Evolutionary conservation across 2,797 vertebrate species (phyloP).

Genomic region (Poecilia wingei): DNA sequence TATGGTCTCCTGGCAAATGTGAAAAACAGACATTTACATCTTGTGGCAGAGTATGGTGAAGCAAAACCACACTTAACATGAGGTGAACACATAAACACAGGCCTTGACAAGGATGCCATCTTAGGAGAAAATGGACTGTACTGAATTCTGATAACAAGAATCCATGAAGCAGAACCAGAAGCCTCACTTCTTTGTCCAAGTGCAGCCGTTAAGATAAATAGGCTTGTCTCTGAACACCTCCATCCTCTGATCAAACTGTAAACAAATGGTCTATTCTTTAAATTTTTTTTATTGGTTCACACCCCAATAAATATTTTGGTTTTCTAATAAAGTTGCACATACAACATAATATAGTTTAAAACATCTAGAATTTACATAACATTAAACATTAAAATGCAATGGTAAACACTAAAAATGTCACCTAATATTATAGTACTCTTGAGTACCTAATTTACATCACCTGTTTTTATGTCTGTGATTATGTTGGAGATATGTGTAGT

Average conservation of each 20-base stretch:
- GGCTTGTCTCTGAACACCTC: background rate
- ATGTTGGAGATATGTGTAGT: background rate
- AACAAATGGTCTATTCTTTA: background rate
- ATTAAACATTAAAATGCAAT: background rate
- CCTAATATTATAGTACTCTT: background rate
- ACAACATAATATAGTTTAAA: background rate
- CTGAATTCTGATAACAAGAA: background rate
- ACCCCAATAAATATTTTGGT: background rate
- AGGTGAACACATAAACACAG: background rate
- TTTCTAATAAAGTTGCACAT: background rate
- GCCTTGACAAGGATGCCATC: background rate
- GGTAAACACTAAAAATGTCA: background rate
- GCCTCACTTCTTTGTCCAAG: background rate
- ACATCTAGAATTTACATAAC: background rate
- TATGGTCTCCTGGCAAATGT: background rate
- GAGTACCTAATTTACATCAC: background rate
- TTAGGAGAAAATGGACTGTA: background rate
- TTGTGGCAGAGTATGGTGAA: background rate
- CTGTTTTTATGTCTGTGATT: background rate
- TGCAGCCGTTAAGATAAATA: background rate
- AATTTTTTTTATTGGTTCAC: background rate
- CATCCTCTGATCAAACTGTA: background rate
- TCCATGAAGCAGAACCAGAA: background rate
- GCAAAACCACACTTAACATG: background rate
- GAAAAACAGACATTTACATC: background rate